Evolutionary conservation across 2,797 vertebrate genomes (phyloP).

Genomic region (Hephaestus fuliginosus): DNA sequence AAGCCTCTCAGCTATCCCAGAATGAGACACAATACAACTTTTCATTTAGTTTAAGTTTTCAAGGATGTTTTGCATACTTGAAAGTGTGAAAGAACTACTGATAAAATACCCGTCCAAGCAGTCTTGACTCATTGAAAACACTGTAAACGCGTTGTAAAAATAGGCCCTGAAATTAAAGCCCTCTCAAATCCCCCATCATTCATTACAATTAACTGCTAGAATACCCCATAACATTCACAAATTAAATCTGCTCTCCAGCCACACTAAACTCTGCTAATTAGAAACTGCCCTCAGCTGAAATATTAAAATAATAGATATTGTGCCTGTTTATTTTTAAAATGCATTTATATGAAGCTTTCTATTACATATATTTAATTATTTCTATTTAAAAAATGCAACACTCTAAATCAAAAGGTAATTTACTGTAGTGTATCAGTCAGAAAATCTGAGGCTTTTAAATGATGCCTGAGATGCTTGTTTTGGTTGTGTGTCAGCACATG

Average conservation of each 20-base stretch:
- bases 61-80: conserved; percentile 40
- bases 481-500: conserved; percentile 5
- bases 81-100: conserved; percentile 8
- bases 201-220: conserved; percentile 28
- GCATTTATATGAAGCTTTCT: neutral
- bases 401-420: neutral
- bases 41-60: conserved; percentile 47
- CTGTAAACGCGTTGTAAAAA: conserved; percentile 9
- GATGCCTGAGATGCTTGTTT: neutral
- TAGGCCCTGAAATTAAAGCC: conserved; percentile 19
- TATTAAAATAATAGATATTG: neutral
- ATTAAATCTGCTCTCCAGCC: neutral
- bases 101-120: conserved; percentile 28
- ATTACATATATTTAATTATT: neutral
- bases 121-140: conserved; percentile 21
- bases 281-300: conserved; percentile 4
- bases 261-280: neutral
- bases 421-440: neutral
- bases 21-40: conserved; percentile 49
- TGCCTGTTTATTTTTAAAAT: neutral
- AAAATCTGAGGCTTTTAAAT: neutral
- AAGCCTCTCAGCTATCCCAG: conserved; percentile 26
- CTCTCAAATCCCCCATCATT: conserved; percentile 1
- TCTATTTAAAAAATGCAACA: neutral
- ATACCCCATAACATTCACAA: conserved; percentile 10